A percentile compares a stretch with the other conserved stretches of the same genome.
Evolutionary conservation across 2,888 invertebrate genomes (phyloP).

Genomic region (Andrena minutula): DNA sequence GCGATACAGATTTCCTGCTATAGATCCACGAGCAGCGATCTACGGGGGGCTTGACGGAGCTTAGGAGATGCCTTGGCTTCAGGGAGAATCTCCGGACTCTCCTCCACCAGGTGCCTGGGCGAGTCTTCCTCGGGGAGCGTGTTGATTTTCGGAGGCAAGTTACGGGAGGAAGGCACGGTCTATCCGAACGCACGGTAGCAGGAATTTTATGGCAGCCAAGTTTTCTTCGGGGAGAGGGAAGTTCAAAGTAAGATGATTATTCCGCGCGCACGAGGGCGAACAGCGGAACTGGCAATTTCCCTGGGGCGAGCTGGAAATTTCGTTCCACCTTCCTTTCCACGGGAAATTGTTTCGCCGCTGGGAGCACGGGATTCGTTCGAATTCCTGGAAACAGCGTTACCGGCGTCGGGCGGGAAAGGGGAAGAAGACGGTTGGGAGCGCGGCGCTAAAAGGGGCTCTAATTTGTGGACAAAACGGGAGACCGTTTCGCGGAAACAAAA

Average conservation of each 20-base stretch:
- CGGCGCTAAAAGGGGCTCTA: background rate
- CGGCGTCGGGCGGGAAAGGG: background rate
- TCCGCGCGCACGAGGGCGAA: background rate
- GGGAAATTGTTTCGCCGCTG: slow-evolving; percentile 10
- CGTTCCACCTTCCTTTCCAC: background rate
- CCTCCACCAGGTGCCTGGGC: background rate
- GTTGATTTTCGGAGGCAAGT: too few species aligned
- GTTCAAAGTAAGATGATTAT: slow-evolving; percentile 21
- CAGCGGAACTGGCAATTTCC: slow-evolving; percentile 1
- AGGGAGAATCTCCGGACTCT: background rate
- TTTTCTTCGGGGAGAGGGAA: background rate
- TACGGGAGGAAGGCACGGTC: too few species aligned
- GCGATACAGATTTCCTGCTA: slow-evolving; percentile 47
- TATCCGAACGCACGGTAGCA: too few species aligned
- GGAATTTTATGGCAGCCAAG: background rate
- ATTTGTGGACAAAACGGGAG: background rate
- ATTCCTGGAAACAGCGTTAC: slow-evolving; percentile 5
- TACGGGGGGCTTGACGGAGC: slow-evolving; percentile 31
- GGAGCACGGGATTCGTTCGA: background rate
- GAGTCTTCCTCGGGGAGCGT: background rate
- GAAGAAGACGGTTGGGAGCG: too few species aligned
- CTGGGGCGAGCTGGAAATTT: background rate
- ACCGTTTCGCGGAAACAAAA: slow-evolving; percentile 5
- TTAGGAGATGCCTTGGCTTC: background rate
- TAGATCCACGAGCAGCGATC: slow-evolving; percentile 42